Evolutionary conservation across 2,888 invertebrate genomes (phyloP), one percentile per base, ranked within the genome.

Genomic region (Corbicula japonica): DNA sequence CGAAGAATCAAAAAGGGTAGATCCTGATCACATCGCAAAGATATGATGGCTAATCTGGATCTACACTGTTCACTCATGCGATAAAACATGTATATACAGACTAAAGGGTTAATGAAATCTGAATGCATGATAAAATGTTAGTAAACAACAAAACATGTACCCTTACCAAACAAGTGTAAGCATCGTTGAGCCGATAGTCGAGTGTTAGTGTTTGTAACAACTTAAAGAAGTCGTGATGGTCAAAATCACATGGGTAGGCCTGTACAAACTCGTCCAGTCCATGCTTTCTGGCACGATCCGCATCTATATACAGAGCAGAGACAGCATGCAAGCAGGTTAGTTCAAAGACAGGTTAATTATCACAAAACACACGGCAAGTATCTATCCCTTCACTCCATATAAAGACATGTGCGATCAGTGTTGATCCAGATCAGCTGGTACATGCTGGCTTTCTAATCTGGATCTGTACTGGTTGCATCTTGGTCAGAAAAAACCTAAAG

Each of bases 231-330:
- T 96, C 96, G 78, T 98, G 98, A 93, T 99, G 99, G 92, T 98
- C 98, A 94, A 97, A 98, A 94, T 97, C 97, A 94, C 98, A 98
- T 0, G 99, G 99, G 94, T 99, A 99, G n/a, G 99, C 98, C 91
- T 98, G 98, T 89, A 99, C 99, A 93, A 97, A 99, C 94, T 99
- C 99, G 93, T 99, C 99, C 97, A 99, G 98, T 56, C 99, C 99
- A 93, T 99, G 99, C 93, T 99, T 99, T 35, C 93, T 86, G 15
- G 99, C 99, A 93, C 98, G 96, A 93, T 98, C 98, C 60, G 97
- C 97, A 94, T 98, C 98, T 97, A 93, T 34, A 94, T n/a, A n/a
- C n/a, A 81, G 15, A 48, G 28, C 30, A 65, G 18, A 62, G 48
- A 48, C 12, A 26, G 35, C 66, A 66, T 66, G 66, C 66, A 35